phyloP scores from a whole-genome alignment of 2,113 vertebrate species.

The Eira barbara region DNA sequence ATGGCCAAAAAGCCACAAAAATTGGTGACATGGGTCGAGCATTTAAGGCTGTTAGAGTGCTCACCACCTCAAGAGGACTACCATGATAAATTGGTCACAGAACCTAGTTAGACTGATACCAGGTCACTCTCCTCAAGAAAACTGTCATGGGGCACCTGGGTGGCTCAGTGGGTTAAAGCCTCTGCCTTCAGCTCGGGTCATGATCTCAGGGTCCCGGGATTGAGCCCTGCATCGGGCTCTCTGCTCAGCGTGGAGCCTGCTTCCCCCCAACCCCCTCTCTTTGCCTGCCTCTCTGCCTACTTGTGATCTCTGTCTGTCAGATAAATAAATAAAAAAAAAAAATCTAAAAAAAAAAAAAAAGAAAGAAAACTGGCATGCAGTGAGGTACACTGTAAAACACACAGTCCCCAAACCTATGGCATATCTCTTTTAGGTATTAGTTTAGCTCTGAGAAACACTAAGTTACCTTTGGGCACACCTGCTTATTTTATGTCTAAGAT shows the following conservation, averaged over 20 bases:
- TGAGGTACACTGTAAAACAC: neutral
- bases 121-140: neutral
- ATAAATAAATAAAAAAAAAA: no score
- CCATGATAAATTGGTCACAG: no score
- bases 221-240: no score
- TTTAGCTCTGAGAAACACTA: neutral
- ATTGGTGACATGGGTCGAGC: neutral
- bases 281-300: no score
- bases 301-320: no score
- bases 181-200: no score
- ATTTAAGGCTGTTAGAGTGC: neutral
- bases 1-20: neutral
- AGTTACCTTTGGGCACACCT: neutral
- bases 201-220: no score
- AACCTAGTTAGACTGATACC: neutral
- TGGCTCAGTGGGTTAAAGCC: no score
- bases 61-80: neutral
- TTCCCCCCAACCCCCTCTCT: no score
- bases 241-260: no score
- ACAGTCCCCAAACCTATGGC: neutral
- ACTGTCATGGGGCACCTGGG: neutral
- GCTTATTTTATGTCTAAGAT: neutral
- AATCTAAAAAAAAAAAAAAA: no score
- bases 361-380: neutral
- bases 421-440: neutral